Evolutionary conservation across 1,140 invertebrate species (phyloP), one percentile per base, ranked within the genome.

Genomic region (Heliothis virescens): DNA sequence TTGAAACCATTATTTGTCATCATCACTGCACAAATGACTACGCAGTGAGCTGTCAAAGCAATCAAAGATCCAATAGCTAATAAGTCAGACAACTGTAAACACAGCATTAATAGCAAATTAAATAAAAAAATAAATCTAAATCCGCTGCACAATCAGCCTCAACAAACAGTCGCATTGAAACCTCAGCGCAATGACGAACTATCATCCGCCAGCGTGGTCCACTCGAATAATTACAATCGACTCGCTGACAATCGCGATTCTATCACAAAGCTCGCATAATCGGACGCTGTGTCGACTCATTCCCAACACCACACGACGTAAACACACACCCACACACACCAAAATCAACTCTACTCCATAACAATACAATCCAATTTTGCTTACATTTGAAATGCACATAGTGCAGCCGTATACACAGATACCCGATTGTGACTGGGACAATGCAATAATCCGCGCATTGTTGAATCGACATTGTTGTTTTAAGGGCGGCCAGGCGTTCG

Each of bases 391-490:
- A 16, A 67, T 47, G 18, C 26, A 86, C 81, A 89, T 92, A 93
- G 89, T 87, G 86, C 82, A 55, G 75, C 81, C 84, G 78, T 75
- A 80, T 87, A 81, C 79, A 82, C 84, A 86, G 86, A 87, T 84
- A 83, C 72, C 83, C 89, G 90, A 91, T 92, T 93, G 89, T 92
- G 87, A 89, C 87, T 85, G 85, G 85, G 89, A 94, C 91, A 94
- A 92, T 93, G 90, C 92, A 94, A 94, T 93, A 94, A 94, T 94
- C 91, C 90, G 86, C 60, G 90, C 86, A 94, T 94, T 94, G 91
- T 94, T 91, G 91, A 90, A 86, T 91, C 88, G 91, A 93, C 92
- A 94, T 94, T 94, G 92, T 94, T 94, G 92, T 94, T 94, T 94
- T 93, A 94, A 94, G 92, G 92, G 91, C 88, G 92, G 91, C 88